A percentile compares a stretch with the other conserved stretches of the same genome.
Conservation (phyloP, 2,797 vertebrate species). For the Spinus pinus region DNA sequence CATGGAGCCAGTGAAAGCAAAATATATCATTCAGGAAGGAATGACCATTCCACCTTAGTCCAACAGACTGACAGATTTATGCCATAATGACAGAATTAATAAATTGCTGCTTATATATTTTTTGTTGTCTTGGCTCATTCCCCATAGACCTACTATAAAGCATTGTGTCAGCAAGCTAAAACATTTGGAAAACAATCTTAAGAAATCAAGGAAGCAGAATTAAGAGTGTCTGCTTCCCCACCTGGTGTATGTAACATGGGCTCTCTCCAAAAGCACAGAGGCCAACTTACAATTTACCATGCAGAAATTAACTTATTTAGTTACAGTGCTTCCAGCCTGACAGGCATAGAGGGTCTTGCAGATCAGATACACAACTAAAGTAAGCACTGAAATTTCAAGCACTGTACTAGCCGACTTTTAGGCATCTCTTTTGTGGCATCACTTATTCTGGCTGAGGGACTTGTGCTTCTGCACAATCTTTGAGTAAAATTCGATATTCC, state of each 20-base stretch:
- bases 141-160: background rate
- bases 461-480: background rate
- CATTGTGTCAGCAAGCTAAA: background rate
- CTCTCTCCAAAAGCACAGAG: background rate
- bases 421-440: background rate
- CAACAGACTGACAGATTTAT: background rate
- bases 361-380: background rate
- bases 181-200: background rate
- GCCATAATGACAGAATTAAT: background rate
- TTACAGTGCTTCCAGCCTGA: background rate
- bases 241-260: background rate
- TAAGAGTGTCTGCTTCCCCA: background rate
- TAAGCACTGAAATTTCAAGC: background rate
- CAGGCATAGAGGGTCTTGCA: background rate
- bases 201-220: background rate
- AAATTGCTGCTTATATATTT: background rate
- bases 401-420: background rate
- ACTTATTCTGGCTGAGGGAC: background rate
- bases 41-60: background rate
- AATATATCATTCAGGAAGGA: background rate
- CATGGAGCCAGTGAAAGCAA: background rate
- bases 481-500: background rate
- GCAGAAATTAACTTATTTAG: background rate
- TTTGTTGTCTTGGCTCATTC: background rate
- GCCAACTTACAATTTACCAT: background rate